Base-by-base conservation (phyloP, 1,140 invertebrate genomes). In the Melanaphis sacchari region DNA sequence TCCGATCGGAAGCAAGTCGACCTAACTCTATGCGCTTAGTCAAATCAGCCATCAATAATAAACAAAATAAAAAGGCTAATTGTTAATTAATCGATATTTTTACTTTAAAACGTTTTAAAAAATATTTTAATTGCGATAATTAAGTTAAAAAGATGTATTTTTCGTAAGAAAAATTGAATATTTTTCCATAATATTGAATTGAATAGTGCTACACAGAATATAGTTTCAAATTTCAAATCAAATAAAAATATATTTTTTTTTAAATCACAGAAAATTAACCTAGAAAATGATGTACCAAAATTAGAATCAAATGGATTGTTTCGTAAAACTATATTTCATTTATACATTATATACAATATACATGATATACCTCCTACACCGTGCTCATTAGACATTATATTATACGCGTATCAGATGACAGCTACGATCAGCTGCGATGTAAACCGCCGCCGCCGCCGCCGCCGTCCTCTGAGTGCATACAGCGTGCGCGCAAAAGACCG, bases 391-490 rank as follows among this genome's bases (percentile, higher is more conserved):
- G 36, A 76, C 31, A 76, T 66, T n/a, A 15, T 66, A 76, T 76
- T 41, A 43, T 18, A 7, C 11, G 38, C n/a, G 87, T 52, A 52
- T 89, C 87, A n/a, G 87, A 52, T 89, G 87, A 89, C 46, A 52
- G 87, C 46, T 76, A 18, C 40, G 40, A 89, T 89, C 87, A 52
- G 87, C 87, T 52, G 87, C 7, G n/a, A 52, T 89, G 26, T 4
- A 5, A 36, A 31, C 59, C 54, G 24, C 22, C 49, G 15, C 31
- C 54, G 54, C 24, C 54, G 54, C 43, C 22, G 22, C 52, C 8
- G n/a, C n/a, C n/a, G 85, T 46, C 85, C 43, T 87, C 87, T 38
- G n/a, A 21, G 46, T 52, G 46, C 22, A 89, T 89, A 52, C 87
- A 52, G 87, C 18, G 46, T 38, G 87, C 7, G n/a, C 46, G 43